These are phyloP conservation scores for Chionoecetes opilio DNA, from an alignment of 1,140 invertebrate species.

Conservation along the genomic window DNA sequence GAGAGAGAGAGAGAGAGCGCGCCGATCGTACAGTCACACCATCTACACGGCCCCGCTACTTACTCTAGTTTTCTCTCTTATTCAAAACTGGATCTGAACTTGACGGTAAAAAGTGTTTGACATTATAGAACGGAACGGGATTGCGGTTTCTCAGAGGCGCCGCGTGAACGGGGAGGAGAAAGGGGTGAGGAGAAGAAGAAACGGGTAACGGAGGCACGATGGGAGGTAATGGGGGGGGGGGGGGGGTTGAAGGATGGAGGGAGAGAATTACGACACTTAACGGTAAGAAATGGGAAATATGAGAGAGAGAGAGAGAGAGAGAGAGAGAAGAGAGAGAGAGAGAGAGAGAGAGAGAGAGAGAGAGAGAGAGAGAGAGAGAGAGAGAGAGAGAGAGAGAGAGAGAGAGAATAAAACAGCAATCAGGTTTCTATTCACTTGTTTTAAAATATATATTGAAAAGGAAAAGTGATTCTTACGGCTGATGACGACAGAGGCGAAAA, in stretches of 20 bases:
- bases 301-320: conserved; percentile 43
- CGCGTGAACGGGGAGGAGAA: neutral
- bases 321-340: conserved; percentile 42
- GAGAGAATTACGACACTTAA: neutral
- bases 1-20: too few species aligned
- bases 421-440: neutral
- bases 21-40: neutral
- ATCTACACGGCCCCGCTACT: neutral
- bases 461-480: neutral
- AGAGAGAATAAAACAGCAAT: neutral
- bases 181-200: neutral
- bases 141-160: neutral
- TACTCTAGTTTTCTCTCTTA: too few species aligned
- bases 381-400: conserved; percentile 55
- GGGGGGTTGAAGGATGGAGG: too few species aligned
- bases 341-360: conserved; percentile 55
- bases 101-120: neutral
- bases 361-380: conserved; percentile 55
- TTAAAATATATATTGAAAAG: conserved; percentile 2
- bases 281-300: neutral
- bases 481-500: neutral
- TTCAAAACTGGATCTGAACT: neutral
- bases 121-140: conserved; percentile 14
- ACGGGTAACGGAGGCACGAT: too few species aligned
- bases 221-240: too few species aligned